phyloP scores from a whole-genome alignment of 2,113 vertebrate species.

The Suricata suricatta region DNA sequence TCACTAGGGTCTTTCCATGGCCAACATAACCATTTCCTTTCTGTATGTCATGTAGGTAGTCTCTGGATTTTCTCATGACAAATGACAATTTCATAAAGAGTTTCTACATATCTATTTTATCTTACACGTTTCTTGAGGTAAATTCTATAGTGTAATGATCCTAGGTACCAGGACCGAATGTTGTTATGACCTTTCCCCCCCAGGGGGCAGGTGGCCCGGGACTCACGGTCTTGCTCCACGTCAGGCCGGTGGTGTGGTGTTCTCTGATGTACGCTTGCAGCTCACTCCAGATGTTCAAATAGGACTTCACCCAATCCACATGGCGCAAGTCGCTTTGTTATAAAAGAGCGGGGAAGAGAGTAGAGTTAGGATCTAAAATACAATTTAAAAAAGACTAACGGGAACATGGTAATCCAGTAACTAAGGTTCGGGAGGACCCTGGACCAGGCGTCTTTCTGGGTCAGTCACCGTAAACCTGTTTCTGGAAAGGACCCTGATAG shows the following conservation, averaged over 20 bases:
- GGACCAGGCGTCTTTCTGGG: neutral
- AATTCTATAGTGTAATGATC: neutral
- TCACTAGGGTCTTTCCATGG: neutral
- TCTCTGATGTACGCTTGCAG: slow-evolving; percentile 96
- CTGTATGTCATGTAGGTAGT: neutral
- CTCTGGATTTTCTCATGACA: neutral
- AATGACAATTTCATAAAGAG: neutral
- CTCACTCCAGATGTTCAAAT: slow-evolving; percentile 96
- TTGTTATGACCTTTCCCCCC: neutral
- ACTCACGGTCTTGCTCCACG: slow-evolving; percentile 96
- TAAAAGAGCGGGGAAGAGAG: slow-evolving; percentile 22
- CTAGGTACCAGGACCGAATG: neutral
- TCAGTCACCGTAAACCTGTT: neutral
- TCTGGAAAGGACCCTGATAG: neutral
- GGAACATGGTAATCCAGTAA: neutral
- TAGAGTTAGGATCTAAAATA: neutral
- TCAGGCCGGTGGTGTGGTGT: slow-evolving; percentile 94
- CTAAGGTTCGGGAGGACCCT: neutral
- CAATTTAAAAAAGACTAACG: neutral
- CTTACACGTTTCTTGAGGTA: neutral
- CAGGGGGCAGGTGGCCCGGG: neutral
- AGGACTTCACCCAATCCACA: slow-evolving; percentile 97
- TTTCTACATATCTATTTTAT: neutral
- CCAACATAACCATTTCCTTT: neutral
- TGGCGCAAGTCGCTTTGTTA: slow-evolving; percentile 91